Base-by-base conservation (phyloP, 2,888 invertebrate genomes). In the Eupithecia abbreviata region DNA sequence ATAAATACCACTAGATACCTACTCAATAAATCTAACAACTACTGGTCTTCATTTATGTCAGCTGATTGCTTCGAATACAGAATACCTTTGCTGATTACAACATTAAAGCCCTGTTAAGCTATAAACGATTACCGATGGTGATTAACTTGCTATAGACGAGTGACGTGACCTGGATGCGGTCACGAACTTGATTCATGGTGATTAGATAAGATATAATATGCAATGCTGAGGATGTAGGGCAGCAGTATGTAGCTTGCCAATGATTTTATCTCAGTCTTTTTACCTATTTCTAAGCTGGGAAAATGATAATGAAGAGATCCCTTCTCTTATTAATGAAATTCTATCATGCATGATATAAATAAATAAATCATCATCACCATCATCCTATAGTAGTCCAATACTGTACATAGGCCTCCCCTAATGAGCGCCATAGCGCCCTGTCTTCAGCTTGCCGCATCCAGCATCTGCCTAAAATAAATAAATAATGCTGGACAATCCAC, bases 91-190 rank as follows among this genome's bases (percentile, higher is more conserved):
- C 62, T 30, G 62, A 62, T 62, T 62, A 62, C 30, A 4, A 58
- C 58, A 58, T 62, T 10, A 62, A 62, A 62, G 30, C 30, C 62
- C 18, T 18, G 10, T 62, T 12, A 62, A 62, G 62, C 15, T 15
- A 42, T 42, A 66, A 66, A 66, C 42, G 42, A 66, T 42, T 42
- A 66, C 13, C 42, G 0, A 30, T 6, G 47, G 12, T 30, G 18
- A 18, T 69, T 69, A 30, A 49, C 69, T 47, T 5, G 12, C 10
- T 45, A 18, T 45, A 5, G 12, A 12, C 47, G 18, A 70, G 74
- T 66, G 66, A 18, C 49, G 55, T 69, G 75, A 75, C 75, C 75
- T 75, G 75, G 58, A 72, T 72, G 68, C 47, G 72, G 75, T 75
- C 55, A 43, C 45, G 65, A 75, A 47, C 65, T 71, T 69, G 58